Base-by-base conservation (phyloP, 2,888 invertebrate species). In the Hirudinaria manillensis region DNA sequence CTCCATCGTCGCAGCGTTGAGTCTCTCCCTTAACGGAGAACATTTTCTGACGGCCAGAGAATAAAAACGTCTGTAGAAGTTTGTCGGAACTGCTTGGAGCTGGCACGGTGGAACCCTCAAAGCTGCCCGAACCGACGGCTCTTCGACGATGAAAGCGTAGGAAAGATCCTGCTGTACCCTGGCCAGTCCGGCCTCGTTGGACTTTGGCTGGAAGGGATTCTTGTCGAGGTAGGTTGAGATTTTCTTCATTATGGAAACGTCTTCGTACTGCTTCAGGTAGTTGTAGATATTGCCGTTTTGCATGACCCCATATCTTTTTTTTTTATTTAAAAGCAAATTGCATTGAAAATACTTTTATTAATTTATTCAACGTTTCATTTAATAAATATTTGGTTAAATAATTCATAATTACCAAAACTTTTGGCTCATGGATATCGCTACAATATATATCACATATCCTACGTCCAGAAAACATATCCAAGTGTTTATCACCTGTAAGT, bases 71-170 rank as follows among this genome's bases (percentile, higher is more conserved):
- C 53, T 72, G 72, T 72, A 72, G 29, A 72, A 72, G 27, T 72
- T 51, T 27, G 53, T 53, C 16, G 24, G 53, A 21, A 72, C 29
- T 27, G n/a, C 21, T 21, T 72, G 34, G 72, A 72, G 29, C 24
- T 7, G 21, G 32, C 72, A 72, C 3, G 72, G 72, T 2, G 53
- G 53, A 6, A 27, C 16, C 27, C 72, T 56, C 29, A 72, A 1
- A n/a, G 45, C 29, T 13, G 45, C 24, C 56, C 72, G 24, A 29
- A 72, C 53, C 1, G 56, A 6, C 2, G 72, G 55, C 27, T 72
- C 72, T 32, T 72, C 72, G 27, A 72, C 72, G 24, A 72, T 29
- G 56, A 72, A 72, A 16, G 53, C 72, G n/a, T 72, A 72, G 6
- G 29, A 29, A 6, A 32, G 16, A 29, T 72, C 72, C 21, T 55